Percentiles rank a stretch among this genome's conserved stretches.
phyloP scores from a whole-genome alignment of 1,140 invertebrate species.

The Globodera ellingtonae region DNA sequence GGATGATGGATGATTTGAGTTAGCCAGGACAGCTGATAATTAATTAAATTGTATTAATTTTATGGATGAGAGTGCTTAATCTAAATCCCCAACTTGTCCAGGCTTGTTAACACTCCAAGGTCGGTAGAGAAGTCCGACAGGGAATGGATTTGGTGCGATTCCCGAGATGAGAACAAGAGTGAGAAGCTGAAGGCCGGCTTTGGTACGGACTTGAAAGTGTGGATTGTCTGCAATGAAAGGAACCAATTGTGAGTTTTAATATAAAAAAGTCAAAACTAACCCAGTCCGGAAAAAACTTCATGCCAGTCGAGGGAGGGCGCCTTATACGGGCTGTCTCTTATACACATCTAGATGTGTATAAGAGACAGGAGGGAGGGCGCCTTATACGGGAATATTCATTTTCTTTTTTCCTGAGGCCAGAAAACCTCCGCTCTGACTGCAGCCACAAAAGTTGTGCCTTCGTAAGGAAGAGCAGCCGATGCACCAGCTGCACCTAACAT shows the following conservation, averaged over 20 bases:
- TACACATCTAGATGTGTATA: no score
- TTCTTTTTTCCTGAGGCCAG: conserved; percentile 6
- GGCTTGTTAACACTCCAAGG: conserved; percentile 40
- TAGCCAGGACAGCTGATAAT: conserved; percentile 71
- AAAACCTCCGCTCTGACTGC: conserved; percentile 39
- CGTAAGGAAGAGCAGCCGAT: not conserved
- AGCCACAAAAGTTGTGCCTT: conserved; percentile 35
- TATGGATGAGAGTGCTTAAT: no score
- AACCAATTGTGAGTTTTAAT: no score
- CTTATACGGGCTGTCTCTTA: no score
- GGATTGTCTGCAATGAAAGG: conserved; percentile 73
- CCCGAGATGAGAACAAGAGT: conserved; percentile 34
- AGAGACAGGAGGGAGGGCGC: conserved; percentile 33
- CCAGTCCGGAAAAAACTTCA: conserved; percentile 82
- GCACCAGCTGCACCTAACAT: conserved; percentile 17
- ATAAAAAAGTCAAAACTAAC: no score
- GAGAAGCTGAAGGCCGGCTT: conserved; percentile 74
- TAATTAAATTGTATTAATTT: not conserved
- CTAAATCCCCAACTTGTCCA: conserved; percentile 38
- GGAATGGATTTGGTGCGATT: conserved; percentile 31
- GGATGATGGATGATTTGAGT: conserved; percentile 79
- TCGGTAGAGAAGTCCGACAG: conserved; percentile 27
- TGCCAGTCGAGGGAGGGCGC: conserved; percentile 71
- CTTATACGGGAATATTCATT: conserved; percentile 11
- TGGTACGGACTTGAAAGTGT: conserved; percentile 80